Percentiles rank a stretch among this genome's conserved stretches.
These are phyloP conservation scores for Trachelipus rathkii DNA, from an alignment of 1,140 invertebrate genomes.

Conservation along the genomic window DNA sequence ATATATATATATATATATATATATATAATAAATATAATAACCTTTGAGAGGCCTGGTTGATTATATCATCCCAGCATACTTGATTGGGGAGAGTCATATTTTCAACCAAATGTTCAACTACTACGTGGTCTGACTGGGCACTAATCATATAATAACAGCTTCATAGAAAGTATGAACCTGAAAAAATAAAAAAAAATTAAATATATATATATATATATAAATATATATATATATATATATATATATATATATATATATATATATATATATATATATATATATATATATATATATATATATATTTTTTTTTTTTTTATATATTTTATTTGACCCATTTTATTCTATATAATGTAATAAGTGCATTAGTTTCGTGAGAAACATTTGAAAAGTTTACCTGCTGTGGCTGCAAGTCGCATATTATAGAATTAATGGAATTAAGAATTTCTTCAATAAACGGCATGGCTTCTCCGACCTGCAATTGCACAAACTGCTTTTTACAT, in stretches of 20 bases:
- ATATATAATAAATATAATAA: constrained; percentile 47
- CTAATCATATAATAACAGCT: constrained; percentile 98
- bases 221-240: constrained; percentile 10
- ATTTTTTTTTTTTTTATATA: too few relatives aligned
- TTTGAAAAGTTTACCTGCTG: constrained; percentile 75
- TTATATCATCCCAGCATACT: constrained; percentile 98
- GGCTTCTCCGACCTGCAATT: constrained; percentile 90
- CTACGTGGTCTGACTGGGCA: constrained; percentile 81
- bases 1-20: too few relatives aligned
- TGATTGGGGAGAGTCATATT: constrained; percentile 97
- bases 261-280: not conserved
- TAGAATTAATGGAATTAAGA: constrained; percentile 87
- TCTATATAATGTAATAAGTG: too few relatives aligned
- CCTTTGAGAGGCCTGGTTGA: constrained; percentile 90
- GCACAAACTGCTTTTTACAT: constrained; percentile 95
- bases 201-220: not conserved
- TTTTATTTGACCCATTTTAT: too few relatives aligned
- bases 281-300: too few relatives aligned
- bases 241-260: constrained; percentile 1
- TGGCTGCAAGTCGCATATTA: constrained; percentile 97
- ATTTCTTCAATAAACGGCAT: constrained; percentile 99
- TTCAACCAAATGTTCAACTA: constrained; percentile 91
- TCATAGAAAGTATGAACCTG: constrained; percentile 99
- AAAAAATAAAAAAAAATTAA: constrained; percentile 30
- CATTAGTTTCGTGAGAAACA: too few relatives aligned